Evolutionary conservation across 2,113 vertebrate genomes (phyloP).

Genomic region (Apaloderma vittatum): DNA sequence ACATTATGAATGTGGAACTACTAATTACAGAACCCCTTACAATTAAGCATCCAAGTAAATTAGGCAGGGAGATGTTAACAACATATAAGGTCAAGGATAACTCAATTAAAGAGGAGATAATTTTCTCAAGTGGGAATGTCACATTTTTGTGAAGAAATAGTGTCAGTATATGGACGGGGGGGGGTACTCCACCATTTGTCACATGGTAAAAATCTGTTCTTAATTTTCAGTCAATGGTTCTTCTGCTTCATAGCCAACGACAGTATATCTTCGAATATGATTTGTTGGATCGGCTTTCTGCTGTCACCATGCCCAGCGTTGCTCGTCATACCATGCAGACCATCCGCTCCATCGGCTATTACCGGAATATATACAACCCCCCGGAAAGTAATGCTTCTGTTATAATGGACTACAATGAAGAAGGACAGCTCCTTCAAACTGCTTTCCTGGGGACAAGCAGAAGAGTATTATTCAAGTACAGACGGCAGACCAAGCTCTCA

Average conservation of each 20-base stretch:
- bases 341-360: conserved; percentile 96
- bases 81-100: conserved; percentile 82
- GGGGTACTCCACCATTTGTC: conserved; percentile 33
- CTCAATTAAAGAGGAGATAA: conserved; percentile 79
- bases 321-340: conserved; percentile 98
- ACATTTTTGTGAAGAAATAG: conserved; percentile 62
- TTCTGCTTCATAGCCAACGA: conserved; percentile 96
- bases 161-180: not conserved
- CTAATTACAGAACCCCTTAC: conserved; percentile 81
- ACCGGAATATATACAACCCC: conserved; percentile 97
- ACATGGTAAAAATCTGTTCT: conserved; percentile 69
- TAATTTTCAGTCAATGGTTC: conserved; percentile 92
- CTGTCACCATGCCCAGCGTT: conserved; percentile 97
- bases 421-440: conserved; percentile 91
- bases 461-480: conserved; percentile 92
- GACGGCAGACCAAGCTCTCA: conserved; percentile 92
- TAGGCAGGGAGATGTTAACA: conserved; percentile 81
- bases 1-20: conserved; percentile 78
- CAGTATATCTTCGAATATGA: conserved; percentile 99
- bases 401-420: conserved; percentile 96
- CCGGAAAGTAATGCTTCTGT: conserved; percentile 97
- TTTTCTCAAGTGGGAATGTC: conserved; percentile 74
- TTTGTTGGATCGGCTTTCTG: conserved; percentile 91
- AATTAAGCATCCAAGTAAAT: conserved; percentile 82
- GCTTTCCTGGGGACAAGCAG: conserved; percentile 94